These are phyloP conservation scores for Papilio demoleus DNA, from an alignment of 2,888 invertebrate species.

Conservation along the genomic window DNA sequence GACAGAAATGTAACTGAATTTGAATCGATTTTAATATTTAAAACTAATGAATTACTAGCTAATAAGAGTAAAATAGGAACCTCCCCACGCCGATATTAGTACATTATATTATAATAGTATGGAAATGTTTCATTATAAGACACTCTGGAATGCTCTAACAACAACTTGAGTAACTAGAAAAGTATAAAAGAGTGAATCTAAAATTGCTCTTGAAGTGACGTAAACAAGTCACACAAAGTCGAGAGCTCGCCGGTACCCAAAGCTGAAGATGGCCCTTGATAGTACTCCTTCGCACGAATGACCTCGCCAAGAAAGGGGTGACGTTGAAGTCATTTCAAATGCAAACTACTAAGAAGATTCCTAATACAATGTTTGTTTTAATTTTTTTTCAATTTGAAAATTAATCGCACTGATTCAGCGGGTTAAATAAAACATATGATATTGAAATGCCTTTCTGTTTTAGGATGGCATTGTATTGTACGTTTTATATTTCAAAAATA, in stretches of 20 bases:
- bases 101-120: constrained; percentile 14
- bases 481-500: too few species aligned
- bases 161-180: constrained; percentile 42
- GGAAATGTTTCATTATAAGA: constrained; percentile 52
- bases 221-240: constrained; percentile 52
- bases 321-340: constrained; percentile 45
- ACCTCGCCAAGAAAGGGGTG: constrained; percentile 51
- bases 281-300: constrained; percentile 54
- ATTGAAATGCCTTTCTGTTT: background rate
- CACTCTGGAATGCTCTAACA: constrained; percentile 42
- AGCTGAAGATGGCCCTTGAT: constrained; percentile 55
- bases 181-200: constrained; percentile 41
- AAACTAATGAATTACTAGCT: too few species aligned
- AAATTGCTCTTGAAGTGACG: constrained; percentile 38
- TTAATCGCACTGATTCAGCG: background rate
- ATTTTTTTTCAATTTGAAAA: constrained; percentile 9
- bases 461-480: too few species aligned
- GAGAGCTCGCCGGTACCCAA: constrained; percentile 52
- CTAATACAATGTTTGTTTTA: constrained; percentile 25
- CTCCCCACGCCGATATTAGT: too few species aligned
- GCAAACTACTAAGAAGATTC: constrained; percentile 30
- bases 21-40: too few species aligned
- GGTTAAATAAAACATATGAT: constrained; percentile 41
- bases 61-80: too few species aligned
- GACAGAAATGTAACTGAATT: too few species aligned